Evolutionary conservation across 2,888 invertebrate species (phyloP), one percentile per base, ranked within the genome.

Genomic region (Lagria hirta): DNA sequence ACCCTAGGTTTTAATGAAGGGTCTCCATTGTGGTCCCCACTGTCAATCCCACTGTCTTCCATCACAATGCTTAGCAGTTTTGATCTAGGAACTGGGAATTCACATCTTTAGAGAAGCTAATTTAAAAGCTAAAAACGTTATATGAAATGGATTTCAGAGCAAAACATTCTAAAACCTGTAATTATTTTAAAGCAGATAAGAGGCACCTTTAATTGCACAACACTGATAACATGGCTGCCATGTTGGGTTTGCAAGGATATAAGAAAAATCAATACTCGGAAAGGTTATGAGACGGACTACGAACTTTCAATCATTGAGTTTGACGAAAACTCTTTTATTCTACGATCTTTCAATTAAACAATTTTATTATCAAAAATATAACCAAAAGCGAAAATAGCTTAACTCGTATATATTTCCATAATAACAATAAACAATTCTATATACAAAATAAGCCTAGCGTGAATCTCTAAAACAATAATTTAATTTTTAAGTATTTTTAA

Each of bases 1-100:
- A 61, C 65, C 42, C 48, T 56, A 28, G 60, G 62, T 50, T 65
- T 62, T 46, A 55, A 41, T 43, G 57, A 43, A 49, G 64, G 54
- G 68, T 75, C 59, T 62, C 66, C 68, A 63, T 69, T 65, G 47
- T 68, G 74, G 60, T 76, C 75, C 16, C 73, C 73, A 52, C 74
- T 75, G 55, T 76, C 64, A 16, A 76, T 76, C 12, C 77, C 76
- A 64, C 76, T 76, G 59, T 76, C 75, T 64, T 76, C 75, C 75
- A 75, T 74, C 47, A 29, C 41, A 48, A 43, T 28, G 21, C 11
- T 14, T 21, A 8, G n/a, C 20, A 18, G n/a, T 18, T 23, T n/a
- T 15, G 8, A 21, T 26, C 13, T 8, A 7, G 21, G 12, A 15
- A 28, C 11, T 16, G 10, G 22, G 12, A 3, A 33, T 34, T 44